Conservation (phyloP, 2,888 invertebrate species). For the Myathropa florea region DNA sequence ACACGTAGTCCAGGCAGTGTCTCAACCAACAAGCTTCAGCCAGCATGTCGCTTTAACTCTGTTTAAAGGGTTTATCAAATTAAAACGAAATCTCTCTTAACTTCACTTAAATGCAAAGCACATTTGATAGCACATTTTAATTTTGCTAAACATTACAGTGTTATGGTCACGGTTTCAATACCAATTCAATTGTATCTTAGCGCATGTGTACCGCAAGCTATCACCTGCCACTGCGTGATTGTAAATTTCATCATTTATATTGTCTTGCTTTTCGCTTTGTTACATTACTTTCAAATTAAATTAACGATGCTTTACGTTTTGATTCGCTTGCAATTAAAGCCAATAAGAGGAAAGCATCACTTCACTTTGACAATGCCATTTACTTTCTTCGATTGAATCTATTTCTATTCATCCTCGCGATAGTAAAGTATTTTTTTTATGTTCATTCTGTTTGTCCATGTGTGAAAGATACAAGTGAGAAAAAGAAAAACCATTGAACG, state of each 20-base stretch:
- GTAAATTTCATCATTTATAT: constrained; percentile 7
- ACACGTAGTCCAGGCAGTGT: no score
- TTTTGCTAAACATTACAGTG: constrained; percentile 8
- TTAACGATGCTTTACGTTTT: constrained; percentile 25
- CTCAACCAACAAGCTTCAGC: no score
- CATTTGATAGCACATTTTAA: constrained; percentile 32
- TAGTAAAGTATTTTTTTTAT: background rate
- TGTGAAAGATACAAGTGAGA: constrained; percentile 7
- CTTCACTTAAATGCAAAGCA: no score
- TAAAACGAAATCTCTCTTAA: no score
- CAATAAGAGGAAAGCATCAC: constrained; percentile 26
- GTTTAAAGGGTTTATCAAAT: no score
- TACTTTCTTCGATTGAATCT: constrained; percentile 53
- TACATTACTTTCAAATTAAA: constrained; percentile 56
- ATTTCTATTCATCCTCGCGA: background rate
- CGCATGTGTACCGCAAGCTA: constrained; percentile 52
- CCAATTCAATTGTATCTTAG: constrained; percentile 61
- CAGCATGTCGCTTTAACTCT: no score
- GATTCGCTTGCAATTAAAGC: constrained; percentile 38
- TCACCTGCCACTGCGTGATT: constrained; percentile 24
- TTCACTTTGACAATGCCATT: constrained; percentile 24
- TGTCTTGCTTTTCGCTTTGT: background rate
- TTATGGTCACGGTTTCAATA: constrained; percentile 67
- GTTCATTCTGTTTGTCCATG: background rate
- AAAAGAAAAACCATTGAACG: constrained; percentile 25